Evolutionary conservation across 2,888 invertebrate species (phyloP), one percentile per base, ranked within the genome.

Genomic region (Alloscopus bannaensis): DNA sequence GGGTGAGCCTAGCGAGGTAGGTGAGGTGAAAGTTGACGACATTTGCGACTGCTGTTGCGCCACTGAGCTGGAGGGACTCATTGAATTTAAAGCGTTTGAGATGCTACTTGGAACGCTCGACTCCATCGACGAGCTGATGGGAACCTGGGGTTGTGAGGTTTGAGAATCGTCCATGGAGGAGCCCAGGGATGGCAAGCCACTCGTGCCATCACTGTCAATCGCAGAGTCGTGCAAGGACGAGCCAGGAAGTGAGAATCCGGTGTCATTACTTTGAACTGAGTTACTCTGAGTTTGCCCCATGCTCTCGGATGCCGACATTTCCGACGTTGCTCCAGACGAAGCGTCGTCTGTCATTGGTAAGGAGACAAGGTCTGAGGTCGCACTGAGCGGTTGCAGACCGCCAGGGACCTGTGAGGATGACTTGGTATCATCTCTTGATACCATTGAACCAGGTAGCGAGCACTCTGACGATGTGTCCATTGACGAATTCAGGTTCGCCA

Each of bases 51-150:
- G 85, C 52, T 81, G 82, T 52, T 84, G 83, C 57, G 83, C 50
- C 79, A 82, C 60, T 70, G 73, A 73, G 82, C 84, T 68, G 80
- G 78, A 52, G 68, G 76, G 62, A 81, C 77, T 77, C 73, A 85
- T 70, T 60, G 88, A 84, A 69, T 86, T 85, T 65, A 87, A 87
- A 69, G 87, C 81, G 60, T 88, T 88, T 66, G 88, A 86, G 81
- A 88, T 86, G 36, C 83, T 86, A 86, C 88, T 87, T 3, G 87
- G 86, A 45, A 88, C 89, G 64, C 88, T 62, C 90, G 86, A 80
- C 87, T 87, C 52, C 87, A 87, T 55, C 69, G 81, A 29, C 77
- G 77, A 45, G 83, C 69, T 83, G 83, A 71, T 88, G 88, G 80
- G 87, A 87, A 69, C 80, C 88, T 87, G 81, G 87, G 87, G 78